Base-by-base conservation (phyloP, 2,113 vertebrate genomes). In the Leucopsar rothschildi region DNA sequence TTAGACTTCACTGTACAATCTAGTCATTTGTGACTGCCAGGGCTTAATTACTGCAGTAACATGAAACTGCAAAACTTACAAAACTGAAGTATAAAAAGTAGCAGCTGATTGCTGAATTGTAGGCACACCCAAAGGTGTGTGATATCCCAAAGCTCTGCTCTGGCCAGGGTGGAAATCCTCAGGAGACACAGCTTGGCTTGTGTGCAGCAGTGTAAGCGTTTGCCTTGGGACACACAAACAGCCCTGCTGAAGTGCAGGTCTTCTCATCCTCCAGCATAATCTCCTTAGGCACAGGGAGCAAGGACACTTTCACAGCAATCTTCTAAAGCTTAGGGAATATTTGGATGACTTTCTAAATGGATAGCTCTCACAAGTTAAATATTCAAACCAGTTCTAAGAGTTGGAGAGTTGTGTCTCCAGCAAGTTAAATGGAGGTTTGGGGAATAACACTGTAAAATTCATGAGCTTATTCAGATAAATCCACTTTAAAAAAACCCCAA, bases 31-130 rank as follows among this genome's bases (percentile, higher is more conserved):
- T 95, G 88, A 81, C 76, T 96, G 96, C 94, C 95, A 96, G 76
- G 56, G 52, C 83, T 94, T 93, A 95, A 97, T 96, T 92, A 96
- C 96, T 94, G 95, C 92, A 92, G 96, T 56, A 93, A 88, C 31
- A 63, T 68, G 91, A 94, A 95, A 88, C 83, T 68, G 91, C 88
- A 94, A 90, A 95, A 94, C 52, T 64, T 53, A 92, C 9, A 75
- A 83, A 93, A 77, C 20, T 17, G 2, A 39, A 70, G 39, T 25
- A 65, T n/a, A 37, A 75, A 64, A 80, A 23, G 55, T 68, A 86
- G 63, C 49, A 65, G 61, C 33, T 0, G 0, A 57, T 6, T 35
- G 76, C 76, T 78, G 70, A 82, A 33, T 25, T 45, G 88, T 18
- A 33, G 90, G 75, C 57, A 80, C 53, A 52, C 65, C 69, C 61